Evolutionary conservation across 2,888 invertebrate genomes (phyloP).

Genomic region (Philhelius pedissequus): DNA sequence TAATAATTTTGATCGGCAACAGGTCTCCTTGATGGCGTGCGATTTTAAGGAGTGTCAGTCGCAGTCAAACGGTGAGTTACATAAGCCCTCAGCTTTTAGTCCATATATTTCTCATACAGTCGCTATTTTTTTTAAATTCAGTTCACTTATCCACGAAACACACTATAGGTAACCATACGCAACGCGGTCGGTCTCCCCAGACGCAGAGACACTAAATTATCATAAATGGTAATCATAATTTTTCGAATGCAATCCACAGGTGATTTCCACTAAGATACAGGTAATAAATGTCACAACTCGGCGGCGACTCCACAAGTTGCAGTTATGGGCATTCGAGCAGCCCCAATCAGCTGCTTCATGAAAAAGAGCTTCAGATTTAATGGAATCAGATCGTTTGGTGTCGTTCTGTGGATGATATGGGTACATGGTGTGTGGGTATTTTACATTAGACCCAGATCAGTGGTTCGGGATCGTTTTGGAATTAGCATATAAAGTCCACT

Average conservation of each 20-base stretch:
- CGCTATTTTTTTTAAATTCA: conserved; percentile 59
- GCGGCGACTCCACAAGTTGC: conserved; percentile 55
- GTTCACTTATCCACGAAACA: conserved; percentile 45
- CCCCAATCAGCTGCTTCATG: conserved; percentile 31
- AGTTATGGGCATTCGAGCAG: background rate
- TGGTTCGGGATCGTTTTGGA: conserved; percentile 23
- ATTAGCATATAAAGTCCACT: conserved; percentile 67
- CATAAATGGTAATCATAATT: conserved; percentile 63
- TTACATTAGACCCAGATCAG: conserved; percentile 59
- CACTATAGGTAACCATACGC: background rate
- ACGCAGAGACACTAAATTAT: conserved; percentile 63
- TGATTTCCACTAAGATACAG: conserved; percentile 62
- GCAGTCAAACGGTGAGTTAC: conserved; percentile 25
- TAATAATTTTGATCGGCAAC: background rate
- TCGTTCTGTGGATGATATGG: too few species aligned
- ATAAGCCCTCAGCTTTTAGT: conserved; percentile 35
- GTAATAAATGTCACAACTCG: conserved; percentile 58
- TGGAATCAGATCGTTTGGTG: conserved; percentile 65
- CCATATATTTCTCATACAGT: conserved; percentile 59
- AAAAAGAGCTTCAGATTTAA: conserved; percentile 44
- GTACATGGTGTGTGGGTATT: background rate
- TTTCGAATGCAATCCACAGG: conserved; percentile 64
- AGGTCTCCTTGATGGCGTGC: background rate
- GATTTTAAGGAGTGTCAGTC: conserved; percentile 54
- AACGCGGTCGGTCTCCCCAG: conserved; percentile 36